Base-by-base conservation (phyloP, 2,888 invertebrate genomes). In the Dyspetes luteomarginatus region DNA sequence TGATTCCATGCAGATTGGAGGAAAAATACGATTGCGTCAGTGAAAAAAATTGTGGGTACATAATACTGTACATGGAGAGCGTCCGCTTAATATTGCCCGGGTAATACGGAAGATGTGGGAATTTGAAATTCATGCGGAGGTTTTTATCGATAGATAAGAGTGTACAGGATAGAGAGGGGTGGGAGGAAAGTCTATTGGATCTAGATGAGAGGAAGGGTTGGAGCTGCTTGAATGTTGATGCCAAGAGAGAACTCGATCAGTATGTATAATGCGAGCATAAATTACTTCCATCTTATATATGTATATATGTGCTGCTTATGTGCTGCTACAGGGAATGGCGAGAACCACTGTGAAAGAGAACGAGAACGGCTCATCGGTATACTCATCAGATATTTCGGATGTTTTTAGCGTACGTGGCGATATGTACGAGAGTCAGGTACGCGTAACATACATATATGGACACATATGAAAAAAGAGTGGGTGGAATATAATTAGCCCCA, bases 71-170 rank as follows among this genome's bases (percentile, higher is more conserved):
- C n/a, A n/a, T n/a, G n/a, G n/a, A n/a, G n/a, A n/a, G n/a, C n/a
- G n/a, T n/a, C n/a, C n/a, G n/a, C n/a, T n/a, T n/a, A n/a, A n/a
- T n/a, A n/a, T n/a, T 19, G 45, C 56, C 58, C n/a, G 4, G 41
- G 36, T 7, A 30, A 9, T 26, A 30, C 36, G 28, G 12, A 26
- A 22, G 30, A 45, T 19, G 36, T 15, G 19, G 65, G 60, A 75
- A 71, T 58, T 71, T 72, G 24, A 60, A 75, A 75, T 80, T 80
- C 65, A 72, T 72, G 60, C 60, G 71, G 45, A 80, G 71, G 45
- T 67, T 56, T 67, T 75, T 75, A 71, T 75, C 71, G 80, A 67
- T 64, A 12, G 36, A 36, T 52, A 75, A 56, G 9, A 24, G 69
- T 58, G 56, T 62, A 69, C 55, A 43, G n/a, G 22, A 52, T 24